Base-by-base conservation (phyloP, 2,888 invertebrate species). In the Mesorhabditis spiculigera region DNA sequence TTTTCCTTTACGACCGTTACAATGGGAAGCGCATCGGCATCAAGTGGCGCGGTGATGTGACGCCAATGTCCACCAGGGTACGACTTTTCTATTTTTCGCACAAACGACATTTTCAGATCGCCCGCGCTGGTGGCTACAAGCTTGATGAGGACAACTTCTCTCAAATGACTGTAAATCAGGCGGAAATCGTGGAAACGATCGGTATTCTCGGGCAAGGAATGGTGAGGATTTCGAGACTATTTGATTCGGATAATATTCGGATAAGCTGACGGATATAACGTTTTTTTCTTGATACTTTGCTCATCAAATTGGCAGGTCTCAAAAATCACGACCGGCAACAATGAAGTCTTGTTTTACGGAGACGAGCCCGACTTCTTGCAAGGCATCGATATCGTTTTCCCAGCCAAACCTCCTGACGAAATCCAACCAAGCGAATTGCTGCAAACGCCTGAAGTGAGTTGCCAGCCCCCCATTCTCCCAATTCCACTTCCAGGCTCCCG, bases 1-100 rank as follows among this genome's bases (percentile, higher is more conserved):
- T 93, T 68, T 95, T 96, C 87, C 95, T 95, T 88, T 91, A 94
- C 87, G 93, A 96, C 87, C 88, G 90, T 0, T 93, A 91, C 87
- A 94, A 94, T n/a, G 94, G 94, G 1, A 45, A 66, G n/a, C 67
- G 66, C 41, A 75, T 78, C 50, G 74, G 71, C 43, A 66, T 78
- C 45, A 75, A 75, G 67, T 78, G 76, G 66, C 75, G 75, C 65
- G 76, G 75, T 4, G 58, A 67, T 16, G 75, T 73, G 64, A 69
- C 62, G 8, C 72, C 72, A 65, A 75, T 76, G 50, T 74, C 74
- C 6, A 73, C 75, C 1, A 78, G 76, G 71, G 75, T 73, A 63
- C 6, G 28, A 5, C 41, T 5, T 43, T 63, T 73, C 8, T 75
- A 75, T 68, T 50, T 43, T 58, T 50, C 63, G 10, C 5, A 5